phyloP scores from a whole-genome alignment of 2,888 invertebrate species.

The Phorcus lineatus region DNA sequence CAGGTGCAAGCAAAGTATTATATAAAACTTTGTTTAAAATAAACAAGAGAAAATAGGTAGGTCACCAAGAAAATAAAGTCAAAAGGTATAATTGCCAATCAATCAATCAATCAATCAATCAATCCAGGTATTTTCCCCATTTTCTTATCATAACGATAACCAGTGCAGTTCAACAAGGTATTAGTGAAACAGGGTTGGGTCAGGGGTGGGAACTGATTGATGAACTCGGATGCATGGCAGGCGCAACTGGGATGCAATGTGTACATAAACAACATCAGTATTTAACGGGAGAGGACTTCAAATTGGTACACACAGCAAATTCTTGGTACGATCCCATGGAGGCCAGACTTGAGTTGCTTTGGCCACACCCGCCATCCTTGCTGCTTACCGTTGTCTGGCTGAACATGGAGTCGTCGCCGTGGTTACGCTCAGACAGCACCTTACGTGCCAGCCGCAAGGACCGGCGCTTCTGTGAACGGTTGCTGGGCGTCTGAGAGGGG shows the following conservation, averaged over 20 bases:
- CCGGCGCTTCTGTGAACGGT: constrained; percentile 45
- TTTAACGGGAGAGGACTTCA: constrained; percentile 20
- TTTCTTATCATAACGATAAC: too few relatives aligned
- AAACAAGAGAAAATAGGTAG: too few relatives aligned
- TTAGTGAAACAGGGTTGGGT: too few relatives aligned
- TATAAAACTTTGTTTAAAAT: too few relatives aligned
- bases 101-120: too few relatives aligned
- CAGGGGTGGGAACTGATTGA: not conserved
- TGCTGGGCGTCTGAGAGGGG: constrained; percentile 52
- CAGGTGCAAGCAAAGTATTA: too few relatives aligned
- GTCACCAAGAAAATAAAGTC: too few relatives aligned
- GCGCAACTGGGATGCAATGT: not conserved
- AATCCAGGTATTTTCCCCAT: too few relatives aligned
- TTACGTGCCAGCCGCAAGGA: constrained; percentile 61
- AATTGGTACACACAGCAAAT: constrained; percentile 66
- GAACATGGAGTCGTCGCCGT: constrained; percentile 44
- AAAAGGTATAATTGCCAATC: too few relatives aligned
- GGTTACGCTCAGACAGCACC: constrained; percentile 47
- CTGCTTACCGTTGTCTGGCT: constrained; percentile 67
- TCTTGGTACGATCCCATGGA: constrained; percentile 68
- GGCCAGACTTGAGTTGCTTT: constrained; percentile 57
- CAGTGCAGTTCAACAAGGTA: too few relatives aligned
- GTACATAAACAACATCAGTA: constrained; percentile 9
- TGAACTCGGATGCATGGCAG: not conserved
- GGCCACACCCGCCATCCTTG: constrained; percentile 39